Conservation (phyloP, 2,888 invertebrate species). For the Willowsia nigromaculata region DNA sequence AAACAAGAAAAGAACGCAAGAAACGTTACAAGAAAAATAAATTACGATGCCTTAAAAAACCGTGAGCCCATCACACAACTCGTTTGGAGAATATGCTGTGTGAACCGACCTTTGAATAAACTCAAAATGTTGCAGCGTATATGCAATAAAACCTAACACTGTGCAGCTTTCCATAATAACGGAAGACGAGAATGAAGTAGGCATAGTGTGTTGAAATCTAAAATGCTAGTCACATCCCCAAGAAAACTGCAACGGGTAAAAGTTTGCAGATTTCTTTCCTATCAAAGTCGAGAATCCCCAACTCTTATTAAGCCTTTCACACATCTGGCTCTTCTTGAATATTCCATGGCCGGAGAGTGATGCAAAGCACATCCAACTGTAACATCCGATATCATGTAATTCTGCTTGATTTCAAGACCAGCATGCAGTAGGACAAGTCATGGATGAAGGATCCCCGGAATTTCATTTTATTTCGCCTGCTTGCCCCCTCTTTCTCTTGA, state of each 20-base stretch:
- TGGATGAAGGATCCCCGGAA: constrained; percentile 28
- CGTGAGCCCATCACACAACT: background rate
- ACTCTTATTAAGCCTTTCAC: constrained; percentile 47
- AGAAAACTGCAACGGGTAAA: constrained; percentile 52
- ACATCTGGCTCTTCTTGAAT: constrained; percentile 49
- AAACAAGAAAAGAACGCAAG: background rate
- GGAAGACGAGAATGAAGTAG: background rate
- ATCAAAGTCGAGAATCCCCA: constrained; percentile 51
- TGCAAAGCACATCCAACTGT: constrained; percentile 10
- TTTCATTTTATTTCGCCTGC: constrained; percentile 41
- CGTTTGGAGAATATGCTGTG: background rate
- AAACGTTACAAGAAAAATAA: constrained; percentile 20
- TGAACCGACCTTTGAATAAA: background rate
- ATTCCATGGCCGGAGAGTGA: background rate
- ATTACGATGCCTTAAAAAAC: background rate
- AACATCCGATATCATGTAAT: constrained; percentile 46
- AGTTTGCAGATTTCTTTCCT: constrained; percentile 57
- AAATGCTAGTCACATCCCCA: constrained; percentile 52
- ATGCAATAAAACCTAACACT: background rate
- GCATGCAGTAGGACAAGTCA: constrained; percentile 15
- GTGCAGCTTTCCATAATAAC: background rate
- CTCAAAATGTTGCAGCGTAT: background rate
- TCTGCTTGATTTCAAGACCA: constrained; percentile 47
- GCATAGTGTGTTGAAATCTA: background rate
- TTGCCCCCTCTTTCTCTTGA: background rate